Percentiles rank a stretch among this genome's conserved stretches.
Evolutionary conservation across 2,797 vertebrate genomes (phyloP).

Genomic region (Squalus acanthias): DNA sequence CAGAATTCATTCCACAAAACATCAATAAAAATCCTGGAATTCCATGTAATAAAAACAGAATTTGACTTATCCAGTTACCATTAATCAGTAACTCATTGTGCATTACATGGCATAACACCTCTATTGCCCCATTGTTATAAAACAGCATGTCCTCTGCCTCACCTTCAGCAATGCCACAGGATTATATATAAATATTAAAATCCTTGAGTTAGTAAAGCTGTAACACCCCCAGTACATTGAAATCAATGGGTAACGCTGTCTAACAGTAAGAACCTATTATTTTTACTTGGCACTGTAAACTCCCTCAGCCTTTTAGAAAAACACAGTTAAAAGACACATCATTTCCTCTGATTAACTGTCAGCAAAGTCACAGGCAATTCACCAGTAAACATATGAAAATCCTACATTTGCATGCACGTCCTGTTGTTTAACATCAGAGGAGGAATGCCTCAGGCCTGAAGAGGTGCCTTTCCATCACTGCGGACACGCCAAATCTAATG

Average conservation of each 20-base stretch:
- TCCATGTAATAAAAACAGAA: not conserved
- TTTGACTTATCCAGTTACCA: not conserved
- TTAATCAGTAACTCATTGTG: not conserved
- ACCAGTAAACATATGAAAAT: not conserved
- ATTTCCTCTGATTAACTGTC: not conserved
- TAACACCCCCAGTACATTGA: not conserved
- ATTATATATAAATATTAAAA: conserved; percentile 1
- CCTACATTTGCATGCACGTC: not conserved
- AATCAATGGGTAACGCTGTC: not conserved
- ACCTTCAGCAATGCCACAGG: not conserved
- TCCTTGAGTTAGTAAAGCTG: not conserved
- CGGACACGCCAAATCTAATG: not conserved
- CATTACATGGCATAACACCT: not conserved
- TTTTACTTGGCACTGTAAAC: not conserved
- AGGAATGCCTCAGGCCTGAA: not conserved
- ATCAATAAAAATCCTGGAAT: not conserved
- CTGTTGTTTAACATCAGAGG: too few relatives aligned
- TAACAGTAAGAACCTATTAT: not conserved
- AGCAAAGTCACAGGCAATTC: not conserved
- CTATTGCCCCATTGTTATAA: not conserved
- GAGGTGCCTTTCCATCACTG: not conserved
- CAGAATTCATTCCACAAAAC: not conserved
- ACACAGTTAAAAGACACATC: not conserved
- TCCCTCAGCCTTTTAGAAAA: not conserved
- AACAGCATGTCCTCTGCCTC: not conserved